These are phyloP conservation scores for Lutraria lutraria DNA, from an alignment of 2,888 invertebrate genomes.

Conservation along the genomic window DNA sequence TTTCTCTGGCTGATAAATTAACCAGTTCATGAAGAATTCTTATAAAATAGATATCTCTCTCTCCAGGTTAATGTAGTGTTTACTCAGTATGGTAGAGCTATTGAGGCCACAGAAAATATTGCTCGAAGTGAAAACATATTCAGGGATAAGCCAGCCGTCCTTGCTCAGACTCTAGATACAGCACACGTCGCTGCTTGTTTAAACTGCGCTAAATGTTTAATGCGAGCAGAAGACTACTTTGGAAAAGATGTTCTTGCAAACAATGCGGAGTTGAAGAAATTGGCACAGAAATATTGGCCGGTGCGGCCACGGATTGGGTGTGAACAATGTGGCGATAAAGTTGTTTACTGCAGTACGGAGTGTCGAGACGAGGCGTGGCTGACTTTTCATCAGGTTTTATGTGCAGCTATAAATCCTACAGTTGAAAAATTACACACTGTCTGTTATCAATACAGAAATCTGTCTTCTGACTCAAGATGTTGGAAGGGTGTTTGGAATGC, in stretches of 20 bases:
- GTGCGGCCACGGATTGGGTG: constrained; percentile 69
- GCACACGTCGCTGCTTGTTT: constrained; percentile 72
- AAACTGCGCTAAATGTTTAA: constrained; percentile 75
- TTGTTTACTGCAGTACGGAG: constrained; percentile 76
- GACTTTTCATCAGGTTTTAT: constrained; percentile 78
- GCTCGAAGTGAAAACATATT: constrained; percentile 71
- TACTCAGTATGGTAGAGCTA: constrained; percentile 72
- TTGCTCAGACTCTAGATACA: constrained; percentile 76
- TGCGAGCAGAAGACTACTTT: constrained; percentile 75
- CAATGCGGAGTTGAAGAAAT: constrained; percentile 64
- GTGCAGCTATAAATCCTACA: constrained; percentile 72
- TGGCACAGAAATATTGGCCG: constrained; percentile 74
- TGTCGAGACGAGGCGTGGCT: constrained; percentile 79
- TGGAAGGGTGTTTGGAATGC: constrained; percentile 79
- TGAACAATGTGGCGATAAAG: constrained; percentile 66
- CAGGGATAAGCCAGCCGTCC: constrained; percentile 73
- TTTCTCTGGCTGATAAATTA: no score
- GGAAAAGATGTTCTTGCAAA: constrained; percentile 65
- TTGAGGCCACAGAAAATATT: constrained; percentile 66
- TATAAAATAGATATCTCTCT: constrained; percentile 27
- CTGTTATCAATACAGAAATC: constrained; percentile 68
- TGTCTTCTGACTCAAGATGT: constrained; percentile 52
- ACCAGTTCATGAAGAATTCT: no score
- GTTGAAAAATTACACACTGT: constrained; percentile 73
- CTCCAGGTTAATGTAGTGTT: constrained; percentile 64